These are phyloP conservation scores for Phoxinus dragarum DNA, from an alignment of 2,797 vertebrate species.

Conservation along the genomic window DNA sequence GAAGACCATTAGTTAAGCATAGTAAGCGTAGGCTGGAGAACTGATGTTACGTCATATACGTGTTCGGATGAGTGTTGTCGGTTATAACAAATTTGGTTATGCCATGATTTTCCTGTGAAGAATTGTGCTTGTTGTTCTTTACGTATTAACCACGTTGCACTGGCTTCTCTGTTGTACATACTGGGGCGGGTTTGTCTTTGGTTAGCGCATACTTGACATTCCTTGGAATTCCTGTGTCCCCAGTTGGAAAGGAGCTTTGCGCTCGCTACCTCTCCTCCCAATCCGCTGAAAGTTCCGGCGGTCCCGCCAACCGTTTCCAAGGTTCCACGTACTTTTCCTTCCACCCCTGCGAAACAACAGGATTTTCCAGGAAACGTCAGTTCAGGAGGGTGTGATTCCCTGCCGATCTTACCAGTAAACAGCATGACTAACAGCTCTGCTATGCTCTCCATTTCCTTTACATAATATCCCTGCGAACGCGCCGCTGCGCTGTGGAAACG, in stretches of 20 bases:
- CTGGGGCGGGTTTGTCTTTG: slow-evolving; percentile 54
- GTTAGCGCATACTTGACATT: slow-evolving; percentile 76
- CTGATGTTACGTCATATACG: not conserved
- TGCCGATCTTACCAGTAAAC: slow-evolving; percentile 83
- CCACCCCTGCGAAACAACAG: slow-evolving; percentile 77
- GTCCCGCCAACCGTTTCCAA: slow-evolving; percentile 73
- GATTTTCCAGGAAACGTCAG: slow-evolving; percentile 86
- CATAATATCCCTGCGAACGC: slow-evolving; percentile 79
- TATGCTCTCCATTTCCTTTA: slow-evolving; percentile 82
- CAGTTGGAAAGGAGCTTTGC: slow-evolving; percentile 63
- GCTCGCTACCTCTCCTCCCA: slow-evolving; percentile 73
- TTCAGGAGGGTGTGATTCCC: slow-evolving; percentile 82
- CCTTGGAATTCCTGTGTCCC: slow-evolving; percentile 66
- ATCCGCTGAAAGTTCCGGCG: slow-evolving; percentile 70
- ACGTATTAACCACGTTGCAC: slow-evolving; percentile 40
- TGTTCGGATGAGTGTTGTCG: not conserved
- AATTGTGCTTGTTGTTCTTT: slow-evolving; percentile 33
- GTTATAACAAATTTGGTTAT: slow-evolving; percentile 5
- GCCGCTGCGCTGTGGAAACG: slow-evolving; percentile 72
- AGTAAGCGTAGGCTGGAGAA: not conserved
- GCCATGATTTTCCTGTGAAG: not conserved
- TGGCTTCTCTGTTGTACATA: slow-evolving; percentile 49
- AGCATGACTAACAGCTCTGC: slow-evolving; percentile 81
- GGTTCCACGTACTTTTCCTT: slow-evolving; percentile 82
- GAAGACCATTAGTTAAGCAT: not conserved